Evolutionary conservation across 1,140 invertebrate species (phyloP), one percentile per base, ranked within the genome.

Genomic region (Hormaphis cornu): DNA sequence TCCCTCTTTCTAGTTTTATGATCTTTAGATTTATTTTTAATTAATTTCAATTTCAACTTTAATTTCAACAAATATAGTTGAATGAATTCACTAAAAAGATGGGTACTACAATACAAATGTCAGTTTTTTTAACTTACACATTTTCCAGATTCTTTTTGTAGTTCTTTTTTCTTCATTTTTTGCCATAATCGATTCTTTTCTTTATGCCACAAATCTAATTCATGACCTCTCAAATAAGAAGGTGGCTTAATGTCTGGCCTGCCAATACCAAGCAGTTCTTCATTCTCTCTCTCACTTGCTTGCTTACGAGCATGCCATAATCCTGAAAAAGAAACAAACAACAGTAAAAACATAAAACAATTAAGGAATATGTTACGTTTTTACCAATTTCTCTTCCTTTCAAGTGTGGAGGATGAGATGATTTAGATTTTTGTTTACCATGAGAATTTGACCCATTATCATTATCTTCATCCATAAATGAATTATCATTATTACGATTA

Each of bases 101-200:
- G n/a, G n/a, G n/a, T n/a, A n/a, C n/a, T n/a, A n/a, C n/a, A n/a
- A n/a, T 44, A n/a, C 4, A 18, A 44, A 44, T n/a, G n/a, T 44
- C 6, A 44, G 9, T 18, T 53, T 37, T 58, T n/a, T 24, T 30
- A 48, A 33, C 44, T 48, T 35, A 66, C 61, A 35, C 61, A 50
- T 66, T 66, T 66, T 18, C 61, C 61, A 9, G 14, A 22, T 66
- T 66, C 61, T 22, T 66, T 66, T 50, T 66, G 61, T 35, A 35
- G n/a, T 50, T 66, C 61, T 66, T 66, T 66, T 35, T 66, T 66
- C 22, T 66, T 44, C 3, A 44, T 12, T 33, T 66, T 30, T 9
- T 66, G 61, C 61, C 61, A 66, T 22, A 66, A 22, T 35, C 61
- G 44, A 66, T 66, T 66, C 35, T 66, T 42, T 50, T 66, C 61